Percentiles rank a stretch among this genome's conserved stretches.
phyloP scores from a whole-genome alignment of 2,797 vertebrate genomes.

The Silurus lanzhouensis region DNA sequence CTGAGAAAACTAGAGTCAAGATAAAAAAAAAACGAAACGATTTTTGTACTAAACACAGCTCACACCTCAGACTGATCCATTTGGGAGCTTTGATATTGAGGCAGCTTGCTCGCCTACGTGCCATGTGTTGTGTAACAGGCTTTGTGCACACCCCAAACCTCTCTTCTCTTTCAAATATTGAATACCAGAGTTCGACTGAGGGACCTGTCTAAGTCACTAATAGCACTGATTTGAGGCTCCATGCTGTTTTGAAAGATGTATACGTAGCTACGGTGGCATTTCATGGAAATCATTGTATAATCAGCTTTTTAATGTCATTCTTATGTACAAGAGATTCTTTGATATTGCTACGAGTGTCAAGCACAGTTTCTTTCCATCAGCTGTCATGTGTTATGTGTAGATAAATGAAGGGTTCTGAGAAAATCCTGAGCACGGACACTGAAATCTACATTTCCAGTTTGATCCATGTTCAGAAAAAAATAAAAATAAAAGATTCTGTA shows the following conservation, averaged over 20 bases:
- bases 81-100: slow-evolving; percentile 55
- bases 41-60: slow-evolving; percentile 42
- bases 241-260: neutral
- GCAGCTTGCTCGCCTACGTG: slow-evolving; percentile 58
- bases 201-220: slow-evolving; percentile 7
- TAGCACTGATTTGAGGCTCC: neutral
- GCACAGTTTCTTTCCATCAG: neutral
- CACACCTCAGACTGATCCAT: slow-evolving; percentile 52
- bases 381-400: no score
- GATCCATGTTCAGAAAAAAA: no score
- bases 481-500: no score
- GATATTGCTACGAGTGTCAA: neutral
- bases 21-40: slow-evolving; percentile 45
- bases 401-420: no score
- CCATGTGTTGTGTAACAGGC: slow-evolving; percentile 57
- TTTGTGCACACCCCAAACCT: slow-evolving; percentile 37
- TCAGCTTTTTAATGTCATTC: neutral
- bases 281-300: neutral
- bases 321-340: neutral
- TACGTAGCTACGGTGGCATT: neutral
- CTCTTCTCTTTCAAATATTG: slow-evolving; percentile 36
- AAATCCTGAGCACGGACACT: no score
- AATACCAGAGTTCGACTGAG: slow-evolving; percentile 35
- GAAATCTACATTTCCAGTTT: no score
- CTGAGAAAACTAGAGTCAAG: slow-evolving; percentile 40